Conservation (phyloP, 2,113 vertebrate species). For the Macrotis lagotis region DNA sequence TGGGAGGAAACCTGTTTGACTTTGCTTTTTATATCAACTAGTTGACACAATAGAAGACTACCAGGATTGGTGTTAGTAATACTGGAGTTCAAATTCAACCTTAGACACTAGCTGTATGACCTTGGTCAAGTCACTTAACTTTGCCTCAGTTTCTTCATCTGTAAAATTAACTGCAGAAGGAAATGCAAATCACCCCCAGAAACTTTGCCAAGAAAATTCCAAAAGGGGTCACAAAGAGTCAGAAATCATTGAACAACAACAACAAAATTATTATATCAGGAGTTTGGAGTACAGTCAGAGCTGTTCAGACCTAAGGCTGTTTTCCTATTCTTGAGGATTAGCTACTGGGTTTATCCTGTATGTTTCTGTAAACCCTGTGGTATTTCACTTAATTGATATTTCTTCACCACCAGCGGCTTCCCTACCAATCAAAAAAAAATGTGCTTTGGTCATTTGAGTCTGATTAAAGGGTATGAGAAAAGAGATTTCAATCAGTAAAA, state of each 20-base stretch:
- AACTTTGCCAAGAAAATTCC: neutral
- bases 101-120: neutral
- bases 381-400: rapidly evolving
- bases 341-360: neutral
- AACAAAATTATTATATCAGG: neutral
- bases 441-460: neutral
- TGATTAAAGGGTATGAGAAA: neutral
- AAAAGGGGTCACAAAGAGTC: neutral
- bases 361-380: neutral
- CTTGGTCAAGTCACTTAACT: neutral
- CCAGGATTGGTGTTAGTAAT: neutral
- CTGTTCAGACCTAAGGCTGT: neutral
- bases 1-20: neutral
- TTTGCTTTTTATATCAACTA: neutral
- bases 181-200: neutral
- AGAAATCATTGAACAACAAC: neutral
- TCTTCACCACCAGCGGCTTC: rapidly evolving
- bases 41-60: neutral
- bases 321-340: neutral
- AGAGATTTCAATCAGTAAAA: neutral
- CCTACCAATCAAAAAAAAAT: no score
- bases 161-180: neutral
- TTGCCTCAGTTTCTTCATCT: neutral
- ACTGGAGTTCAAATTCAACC: no score
- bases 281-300: neutral